Evolutionary conservation across 2,888 invertebrate genomes (phyloP), one percentile per base, ranked within the genome.

Genomic region (Tridacna crocea): DNA sequence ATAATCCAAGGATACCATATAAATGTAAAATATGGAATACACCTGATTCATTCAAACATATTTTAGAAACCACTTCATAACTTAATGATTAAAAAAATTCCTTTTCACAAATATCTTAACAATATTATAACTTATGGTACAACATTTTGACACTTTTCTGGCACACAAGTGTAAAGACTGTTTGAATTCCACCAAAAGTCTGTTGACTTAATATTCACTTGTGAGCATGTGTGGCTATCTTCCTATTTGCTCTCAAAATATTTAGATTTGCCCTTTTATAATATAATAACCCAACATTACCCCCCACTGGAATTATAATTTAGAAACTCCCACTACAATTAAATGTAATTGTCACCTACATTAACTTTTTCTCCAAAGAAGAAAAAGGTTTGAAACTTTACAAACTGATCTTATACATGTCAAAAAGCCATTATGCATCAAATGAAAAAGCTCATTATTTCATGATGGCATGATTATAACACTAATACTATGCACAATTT

Each of bases 131-230:
- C 19, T 6, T 19, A 55, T 19, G 55, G 55, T 55, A 55, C 3
- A 11, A 48, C 11, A 70, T 70, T 26, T 70, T 70, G 24, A 70
- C 51, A 51, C 46, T 46, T 47, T 68, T 27, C n/a, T 17, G 10
- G 12, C n/a, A 51, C 46, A 70, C 24, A 13, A 51, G 17, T 24
- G 70, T 70, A 4, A 70, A 47, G 51, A 51, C 26, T 51, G 51
- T 51, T 68, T 68, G 68, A 48, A 51, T 47, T 70, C 51, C 51
- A 13, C 24, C 48, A 17, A 70, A 17, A 51, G 51, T 22, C 70
- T 70, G 26, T 70, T 70, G 70, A 70, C 70, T 70, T 47, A 51
- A 26, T 70, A 70, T 70, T 47, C 51, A 12, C n/a, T n/a, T n/a
- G 10, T 11, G 19, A 46, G 68, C 24, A 24, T 68, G 68, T 24